Evolutionary conservation across 2,113 vertebrate species (phyloP).

Genomic region (Coregonus clupeaformis): DNA sequence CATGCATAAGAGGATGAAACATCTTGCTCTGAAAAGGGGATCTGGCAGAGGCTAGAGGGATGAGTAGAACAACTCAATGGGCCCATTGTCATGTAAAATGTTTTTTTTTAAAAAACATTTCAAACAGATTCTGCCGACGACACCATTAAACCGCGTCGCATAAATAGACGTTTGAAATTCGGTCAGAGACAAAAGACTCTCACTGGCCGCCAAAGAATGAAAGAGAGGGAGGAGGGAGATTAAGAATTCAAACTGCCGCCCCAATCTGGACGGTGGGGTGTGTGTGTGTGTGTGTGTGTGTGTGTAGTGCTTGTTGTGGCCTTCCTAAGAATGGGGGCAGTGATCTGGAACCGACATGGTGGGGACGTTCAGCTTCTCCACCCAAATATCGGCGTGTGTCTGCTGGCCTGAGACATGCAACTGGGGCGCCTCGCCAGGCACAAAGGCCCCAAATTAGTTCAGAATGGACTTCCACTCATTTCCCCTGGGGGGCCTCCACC

Average conservation of each 20-base stretch:
- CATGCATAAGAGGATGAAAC: constrained; percentile 64
- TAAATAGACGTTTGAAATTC: constrained; percentile 69
- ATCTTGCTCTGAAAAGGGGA: constrained; percentile 46
- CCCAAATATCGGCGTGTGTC: constrained; percentile 63
- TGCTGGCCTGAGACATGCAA: constrained; percentile 55
- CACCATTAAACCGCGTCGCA: constrained; percentile 66
- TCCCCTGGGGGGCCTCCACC: constrained; percentile 25
- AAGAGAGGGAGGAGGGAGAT: constrained; percentile 10
- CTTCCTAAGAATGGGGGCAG: constrained; percentile 57
- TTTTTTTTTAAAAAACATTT: constrained; percentile 51
- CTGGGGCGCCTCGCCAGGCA: constrained; percentile 37
- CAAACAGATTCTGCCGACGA: constrained; percentile 58
- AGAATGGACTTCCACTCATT: constrained; percentile 31
- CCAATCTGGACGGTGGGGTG: constrained; percentile 40
- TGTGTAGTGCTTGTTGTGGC: constrained; percentile 41
- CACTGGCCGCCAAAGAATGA: constrained; percentile 31
- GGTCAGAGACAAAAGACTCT: constrained; percentile 63
- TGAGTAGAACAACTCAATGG: constrained; percentile 50
- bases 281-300: constrained; percentile 6
- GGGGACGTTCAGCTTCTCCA: constrained; percentile 41
- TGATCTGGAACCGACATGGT: constrained; percentile 57
- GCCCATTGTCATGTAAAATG: constrained; percentile 73
- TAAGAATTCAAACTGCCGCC: constrained; percentile 35
- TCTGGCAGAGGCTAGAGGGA: constrained; percentile 49
- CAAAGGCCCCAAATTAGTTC: constrained; percentile 51